Evolutionary conservation across 2,888 invertebrate genomes (phyloP).

Genomic region (Eupelmus urozonus): DNA sequence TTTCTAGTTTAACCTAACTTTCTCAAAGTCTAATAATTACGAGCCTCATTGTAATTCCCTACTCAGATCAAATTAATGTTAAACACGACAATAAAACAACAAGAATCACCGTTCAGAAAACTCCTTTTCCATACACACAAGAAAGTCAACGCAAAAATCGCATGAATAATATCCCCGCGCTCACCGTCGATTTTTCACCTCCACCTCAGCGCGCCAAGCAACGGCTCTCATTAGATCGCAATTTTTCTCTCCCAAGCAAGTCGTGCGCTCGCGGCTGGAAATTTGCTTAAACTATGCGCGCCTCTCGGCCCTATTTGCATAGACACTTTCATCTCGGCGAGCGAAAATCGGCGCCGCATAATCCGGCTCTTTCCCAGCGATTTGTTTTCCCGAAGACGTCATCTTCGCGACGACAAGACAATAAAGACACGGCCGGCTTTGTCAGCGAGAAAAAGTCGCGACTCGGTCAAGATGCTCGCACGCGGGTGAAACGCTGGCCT

Average conservation of each 20-base stretch:
- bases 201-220: not conserved
- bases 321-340: slow-evolving; percentile 18
- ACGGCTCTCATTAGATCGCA: not conserved
- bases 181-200: not conserved
- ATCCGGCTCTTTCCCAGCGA: too few species aligned
- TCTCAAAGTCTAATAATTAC: not conserved
- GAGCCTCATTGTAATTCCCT: not conserved
- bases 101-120: not conserved
- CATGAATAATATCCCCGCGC: not conserved
- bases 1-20: not conserved
- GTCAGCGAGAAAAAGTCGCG: not conserved
- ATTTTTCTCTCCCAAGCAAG: not conserved
- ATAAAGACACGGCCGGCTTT: not conserved
- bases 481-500: slow-evolving; percentile 22
- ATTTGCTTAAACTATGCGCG: not conserved
- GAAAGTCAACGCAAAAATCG: not conserved
- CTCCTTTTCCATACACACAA: too few species aligned
- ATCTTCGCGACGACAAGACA: not conserved
- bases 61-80: too few species aligned
- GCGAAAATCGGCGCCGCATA: not conserved
- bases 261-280: slow-evolving; percentile 14
- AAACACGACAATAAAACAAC: too few species aligned
- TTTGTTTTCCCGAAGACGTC: not conserved
- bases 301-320: slow-evolving; percentile 14
- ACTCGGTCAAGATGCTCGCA: not conserved